Percentiles rank a stretch among this genome's conserved stretches.
Evolutionary conservation across 2,888 invertebrate genomes (phyloP).

Genomic region (Amblyjoppa proteus): DNA sequence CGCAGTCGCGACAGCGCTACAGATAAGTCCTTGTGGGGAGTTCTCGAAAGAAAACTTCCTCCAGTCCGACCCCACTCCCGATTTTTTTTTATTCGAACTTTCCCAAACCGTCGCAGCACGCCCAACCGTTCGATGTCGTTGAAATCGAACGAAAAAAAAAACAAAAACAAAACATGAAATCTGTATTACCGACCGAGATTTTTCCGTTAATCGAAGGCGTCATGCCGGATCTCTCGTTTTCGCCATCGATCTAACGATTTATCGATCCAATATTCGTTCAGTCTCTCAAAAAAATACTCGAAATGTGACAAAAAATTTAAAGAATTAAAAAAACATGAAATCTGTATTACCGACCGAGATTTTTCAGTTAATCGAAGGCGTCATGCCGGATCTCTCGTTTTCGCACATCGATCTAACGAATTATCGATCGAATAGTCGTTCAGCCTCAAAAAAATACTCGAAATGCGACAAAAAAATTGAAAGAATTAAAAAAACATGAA

Average conservation of each 20-base stretch:
- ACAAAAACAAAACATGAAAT: neutral
- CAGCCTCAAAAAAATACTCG: too few relatives aligned
- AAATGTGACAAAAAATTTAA: too few relatives aligned
- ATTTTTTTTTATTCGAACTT: neutral
- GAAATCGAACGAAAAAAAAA: neutral
- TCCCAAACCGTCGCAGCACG: neutral
- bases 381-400: neutral
- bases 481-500: neutral
- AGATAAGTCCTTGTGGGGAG: constrained; percentile 43
- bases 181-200: neutral
- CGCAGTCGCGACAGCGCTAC: constrained; percentile 35
- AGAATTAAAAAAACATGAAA: neutral
- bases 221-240: neutral
- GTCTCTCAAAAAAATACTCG: neutral
- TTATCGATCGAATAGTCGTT: too few relatives aligned
- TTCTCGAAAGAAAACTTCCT: constrained; percentile 17
- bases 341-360: neutral
- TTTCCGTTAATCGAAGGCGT: neutral
- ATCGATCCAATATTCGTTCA: neutral
- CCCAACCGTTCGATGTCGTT: neutral
- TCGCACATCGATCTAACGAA: neutral
- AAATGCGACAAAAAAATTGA: too few relatives aligned
- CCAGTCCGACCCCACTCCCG: neutral
- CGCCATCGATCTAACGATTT: neutral
- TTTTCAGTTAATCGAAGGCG: neutral